Base-by-base conservation (phyloP, 2,888 invertebrate species). In the Sipha maydis region DNA sequence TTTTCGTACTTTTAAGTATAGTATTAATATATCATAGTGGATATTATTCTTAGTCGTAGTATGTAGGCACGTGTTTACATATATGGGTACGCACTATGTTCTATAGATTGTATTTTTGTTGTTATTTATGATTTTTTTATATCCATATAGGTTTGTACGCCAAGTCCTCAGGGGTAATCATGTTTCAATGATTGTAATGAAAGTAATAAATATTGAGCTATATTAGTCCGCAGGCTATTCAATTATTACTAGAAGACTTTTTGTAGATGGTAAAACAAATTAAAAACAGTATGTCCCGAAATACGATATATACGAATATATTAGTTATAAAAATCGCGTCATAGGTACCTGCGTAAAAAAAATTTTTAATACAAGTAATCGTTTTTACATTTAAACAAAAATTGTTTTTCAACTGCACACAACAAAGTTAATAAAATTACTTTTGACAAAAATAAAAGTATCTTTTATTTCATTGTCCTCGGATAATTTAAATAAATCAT, bases 161-260 rank as follows among this genome's bases (percentile, higher is more conserved):
- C 34, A 3, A 48, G 34, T 54, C 56, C 56, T 54, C 34, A 19
- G 56, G 48, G 73, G 54, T 83, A 41, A 48, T 71, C 28, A 73
- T 78, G 19, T 31, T 56, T 69, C 25, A 54, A 73, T 56, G 54
- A 73, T 56, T 61, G 34, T n/a, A 83, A 56, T n/a, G 73, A 56
- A 83, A 75, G n/a, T 75, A 83, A 73, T 75, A 83, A 83, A 56
- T 75, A 83, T 75, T 56, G 17, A 31, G 31, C 31, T 48, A 34
- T 34, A 48, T 80, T 21, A 54, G 48, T 48, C 69, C 14, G 31
- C 71, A 28, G 71, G 82, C 82, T 71, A 71, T 82, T 82, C 1
- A 21, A n/a, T 82, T 82, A 80, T 38, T 38, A 41, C 67, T 19
- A 38, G 28, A n/a, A 38, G 61, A 41, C 38, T 67, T 38, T 48